Evolutionary conservation across 2,113 vertebrate species (phyloP), one percentile per base, ranked within the genome.

Genomic region (Alligator sinensis): DNA sequence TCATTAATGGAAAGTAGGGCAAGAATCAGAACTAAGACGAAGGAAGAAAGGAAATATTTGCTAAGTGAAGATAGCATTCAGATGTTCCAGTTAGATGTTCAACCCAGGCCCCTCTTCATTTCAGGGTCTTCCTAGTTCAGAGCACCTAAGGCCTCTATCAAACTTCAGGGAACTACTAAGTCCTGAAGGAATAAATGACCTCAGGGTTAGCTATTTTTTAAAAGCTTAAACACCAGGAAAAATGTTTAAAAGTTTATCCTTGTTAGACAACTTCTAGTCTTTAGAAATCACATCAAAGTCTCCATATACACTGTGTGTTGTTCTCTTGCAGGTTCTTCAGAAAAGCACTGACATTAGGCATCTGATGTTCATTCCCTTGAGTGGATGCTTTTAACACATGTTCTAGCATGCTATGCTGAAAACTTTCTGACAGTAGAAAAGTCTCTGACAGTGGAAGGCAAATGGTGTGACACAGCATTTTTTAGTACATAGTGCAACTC

Each of bases 1-100:
- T 10, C 72, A 34, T 77, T 86, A 89, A 34, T 62, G 77, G 62
- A 2, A 84, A 15, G 16, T 82, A 82, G 5, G 19, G 9, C 11
- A 84, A 89, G 87, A 82, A 77, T 55, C n/a, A 78, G 38, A 59
- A 89, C 74, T 25, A 84, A 27, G 81, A 87, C 30, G 84, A 30
- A 68, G 0, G 2, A 64, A 24, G 54, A 84, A 58, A 30, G 77
- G 22, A 38, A 66, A 80, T 28, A 25, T 8, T 9, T 66, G 28
- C 28, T 66, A 15, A n/a, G 64, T 66, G 64, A 16, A 47, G 47
- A 47, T 47, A 28, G 1, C 25, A 28, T 34, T 85, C 4, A 4
- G 6, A 81, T 54, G 25, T 14, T 84, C 80, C 17, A 5, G 4
- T 5, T 11, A 30, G 83, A 13, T 77, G 2, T 6, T 27, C 16